These are phyloP conservation scores for Brevimyrus niger DNA, from an alignment of 2,113 vertebrate genomes.

Conservation along the genomic window DNA sequence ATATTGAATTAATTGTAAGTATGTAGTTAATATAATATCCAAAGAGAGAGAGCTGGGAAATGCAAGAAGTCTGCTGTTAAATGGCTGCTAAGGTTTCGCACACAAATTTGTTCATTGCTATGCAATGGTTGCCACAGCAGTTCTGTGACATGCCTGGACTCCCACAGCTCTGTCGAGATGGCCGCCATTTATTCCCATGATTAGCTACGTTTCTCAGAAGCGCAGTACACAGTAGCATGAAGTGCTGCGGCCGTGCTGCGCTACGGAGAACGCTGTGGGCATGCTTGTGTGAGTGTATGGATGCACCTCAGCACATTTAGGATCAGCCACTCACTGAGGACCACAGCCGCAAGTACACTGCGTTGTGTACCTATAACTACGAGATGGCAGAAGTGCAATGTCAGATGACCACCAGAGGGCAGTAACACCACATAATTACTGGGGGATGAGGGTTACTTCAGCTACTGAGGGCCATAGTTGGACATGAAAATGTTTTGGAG, in stretches of 20 bases:
- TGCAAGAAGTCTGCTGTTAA: background rate
- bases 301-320: background rate
- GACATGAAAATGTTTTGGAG: background rate
- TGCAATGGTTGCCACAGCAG: background rate
- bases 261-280: background rate
- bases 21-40: background rate
- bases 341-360: background rate
- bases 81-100: background rate
- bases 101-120: background rate
- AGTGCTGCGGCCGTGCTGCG: background rate
- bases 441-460: background rate
- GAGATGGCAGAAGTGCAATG: background rate
- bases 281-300: background rate
- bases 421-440: background rate
- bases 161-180: background rate
- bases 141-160: background rate
- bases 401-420: background rate
- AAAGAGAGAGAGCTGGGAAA: background rate
- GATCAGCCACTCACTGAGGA: background rate
- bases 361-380: background rate
- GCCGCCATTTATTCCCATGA: background rate
- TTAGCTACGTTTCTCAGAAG: background rate
- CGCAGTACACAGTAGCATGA: background rate
- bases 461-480: background rate
- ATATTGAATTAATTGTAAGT: background rate